Conservation (phyloP, 2,888 invertebrate genomes). For the Dryomyza anilis region DNA sequence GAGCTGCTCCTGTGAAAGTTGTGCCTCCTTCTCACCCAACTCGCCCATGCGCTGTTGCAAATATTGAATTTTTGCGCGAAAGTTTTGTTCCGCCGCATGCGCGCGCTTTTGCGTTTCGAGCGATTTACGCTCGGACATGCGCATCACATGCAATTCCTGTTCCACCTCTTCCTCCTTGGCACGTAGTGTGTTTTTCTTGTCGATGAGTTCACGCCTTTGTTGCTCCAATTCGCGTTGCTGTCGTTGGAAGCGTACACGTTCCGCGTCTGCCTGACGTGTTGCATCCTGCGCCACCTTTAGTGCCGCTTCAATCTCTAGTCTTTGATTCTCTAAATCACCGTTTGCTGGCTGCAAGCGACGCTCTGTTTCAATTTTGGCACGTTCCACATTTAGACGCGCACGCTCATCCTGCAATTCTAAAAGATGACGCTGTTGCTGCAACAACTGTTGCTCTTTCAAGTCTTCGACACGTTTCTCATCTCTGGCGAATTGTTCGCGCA, state of each 20-base stretch:
- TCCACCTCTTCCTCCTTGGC: conserved; percentile 55
- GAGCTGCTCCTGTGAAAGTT: conserved; percentile 56
- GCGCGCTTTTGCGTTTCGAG: conserved; percentile 48
- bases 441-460: conserved; percentile 52
- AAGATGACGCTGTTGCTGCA: conserved; percentile 50
- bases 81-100: conserved; percentile 49
- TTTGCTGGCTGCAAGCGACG: conserved; percentile 45
- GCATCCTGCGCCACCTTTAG: conserved; percentile 59
- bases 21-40: conserved; percentile 55
- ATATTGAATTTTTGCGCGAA: conserved; percentile 52
- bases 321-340: conserved; percentile 44
- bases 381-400: conserved; percentile 47
- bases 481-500: conserved; percentile 53
- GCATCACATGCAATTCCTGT: conserved; percentile 47
- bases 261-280: conserved; percentile 54
- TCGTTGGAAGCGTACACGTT: conserved; percentile 54
- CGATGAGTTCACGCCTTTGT: conserved; percentile 52
- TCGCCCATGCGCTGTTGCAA: conserved; percentile 52
- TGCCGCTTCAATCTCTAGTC: conserved; percentile 55
- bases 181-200: conserved; percentile 51
- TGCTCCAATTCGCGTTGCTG: conserved; percentile 56
- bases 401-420: conserved; percentile 55
- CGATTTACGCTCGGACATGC: conserved; percentile 50
- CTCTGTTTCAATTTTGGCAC: conserved; percentile 51
- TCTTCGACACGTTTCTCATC: conserved; percentile 58